Evolutionary conservation across 2,888 invertebrate genomes (phyloP).

Genomic region (Folsomia manolachei): DNA sequence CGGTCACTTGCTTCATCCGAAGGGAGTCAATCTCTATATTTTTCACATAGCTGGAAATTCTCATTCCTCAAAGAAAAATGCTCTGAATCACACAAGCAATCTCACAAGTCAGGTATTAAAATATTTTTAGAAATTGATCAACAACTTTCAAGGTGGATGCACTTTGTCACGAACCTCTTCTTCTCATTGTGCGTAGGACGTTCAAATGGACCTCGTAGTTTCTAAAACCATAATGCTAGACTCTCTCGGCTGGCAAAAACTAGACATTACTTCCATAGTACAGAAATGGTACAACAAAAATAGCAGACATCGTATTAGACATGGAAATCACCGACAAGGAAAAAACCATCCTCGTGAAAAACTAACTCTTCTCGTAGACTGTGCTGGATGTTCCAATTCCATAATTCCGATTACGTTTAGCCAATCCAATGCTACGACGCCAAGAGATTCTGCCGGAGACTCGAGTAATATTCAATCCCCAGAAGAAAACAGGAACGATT

Average conservation of each 20-base stretch:
- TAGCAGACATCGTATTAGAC: constrained; percentile 44
- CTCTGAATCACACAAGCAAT: constrained; percentile 33
- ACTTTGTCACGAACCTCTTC: too few relatives aligned
- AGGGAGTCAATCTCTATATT: constrained; percentile 68
- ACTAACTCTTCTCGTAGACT: constrained; percentile 69
- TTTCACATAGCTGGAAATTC: constrained; percentile 60
- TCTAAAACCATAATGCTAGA: constrained; percentile 63
- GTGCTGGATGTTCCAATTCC: constrained; percentile 53
- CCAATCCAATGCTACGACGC: constrained; percentile 29
- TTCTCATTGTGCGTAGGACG: constrained; percentile 38
- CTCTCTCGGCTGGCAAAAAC: constrained; percentile 78
- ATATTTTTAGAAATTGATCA: too few relatives aligned
- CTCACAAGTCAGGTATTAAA: constrained; percentile 34
- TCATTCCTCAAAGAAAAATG: neutral
- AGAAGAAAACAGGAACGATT: neutral
- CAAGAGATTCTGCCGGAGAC: neutral
- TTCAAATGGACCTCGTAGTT: constrained; percentile 60
- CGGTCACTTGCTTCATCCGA: constrained; percentile 53
- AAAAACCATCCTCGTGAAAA: constrained; percentile 55
- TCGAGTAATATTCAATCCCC: neutral
- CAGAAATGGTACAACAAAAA: constrained; percentile 66
- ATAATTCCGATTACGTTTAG: constrained; percentile 50
- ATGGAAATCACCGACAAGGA: constrained; percentile 35
- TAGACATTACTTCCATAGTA: constrained; percentile 68
- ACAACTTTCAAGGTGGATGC: too few relatives aligned